Percentiles rank a stretch among this genome's conserved stretches.
phyloP scores from a whole-genome alignment of 1,140 invertebrate genomes.

The Drosophila orena region DNA sequence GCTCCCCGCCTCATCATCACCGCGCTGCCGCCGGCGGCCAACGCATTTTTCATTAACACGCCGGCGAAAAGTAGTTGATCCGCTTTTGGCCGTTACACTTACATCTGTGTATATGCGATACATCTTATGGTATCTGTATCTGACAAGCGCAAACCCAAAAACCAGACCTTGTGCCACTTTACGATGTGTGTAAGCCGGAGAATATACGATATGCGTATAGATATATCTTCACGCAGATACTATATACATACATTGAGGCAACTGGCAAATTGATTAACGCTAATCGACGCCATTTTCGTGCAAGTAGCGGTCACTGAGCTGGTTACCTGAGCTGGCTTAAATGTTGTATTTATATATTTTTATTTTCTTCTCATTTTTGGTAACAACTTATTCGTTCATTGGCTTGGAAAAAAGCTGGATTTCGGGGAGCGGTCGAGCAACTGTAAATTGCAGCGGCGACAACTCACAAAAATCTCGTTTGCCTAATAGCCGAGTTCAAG shows the following conservation, averaged over 20 bases:
- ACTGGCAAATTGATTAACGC: conserved; percentile 75
- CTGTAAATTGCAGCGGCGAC: conserved; percentile 63
- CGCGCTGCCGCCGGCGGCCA: conserved; percentile 42
- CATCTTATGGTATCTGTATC: conserved; percentile 48
- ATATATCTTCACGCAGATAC: neutral
- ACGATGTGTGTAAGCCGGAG: conserved; percentile 56
- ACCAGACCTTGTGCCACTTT: conserved; percentile 82
- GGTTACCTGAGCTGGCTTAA: conserved; percentile 39
- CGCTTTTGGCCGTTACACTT: conserved; percentile 69
- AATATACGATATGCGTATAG: conserved; percentile 48
- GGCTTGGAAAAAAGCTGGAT: conserved; percentile 52
- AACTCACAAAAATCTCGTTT: conserved; percentile 73
- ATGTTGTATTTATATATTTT: conserved; percentile 25
- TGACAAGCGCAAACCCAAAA: conserved; percentile 53
- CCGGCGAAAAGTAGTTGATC: conserved; percentile 68
- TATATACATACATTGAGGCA: conserved; percentile 6
- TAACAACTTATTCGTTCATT: conserved; percentile 74
- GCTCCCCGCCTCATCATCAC: neutral
- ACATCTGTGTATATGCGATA: conserved; percentile 46
- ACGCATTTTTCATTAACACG: conserved; percentile 75
- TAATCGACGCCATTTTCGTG: conserved; percentile 75
- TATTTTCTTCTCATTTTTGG: conserved; percentile 19
- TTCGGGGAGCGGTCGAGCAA: conserved; percentile 55
- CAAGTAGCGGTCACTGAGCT: conserved; percentile 35
- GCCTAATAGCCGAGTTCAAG: conserved; percentile 82